A percentile compares a stretch with the other conserved stretches of the same genome.
These are phyloP conservation scores for Andrena praecox DNA, from an alignment of 2,888 invertebrate species.

Conservation along the genomic window DNA sequence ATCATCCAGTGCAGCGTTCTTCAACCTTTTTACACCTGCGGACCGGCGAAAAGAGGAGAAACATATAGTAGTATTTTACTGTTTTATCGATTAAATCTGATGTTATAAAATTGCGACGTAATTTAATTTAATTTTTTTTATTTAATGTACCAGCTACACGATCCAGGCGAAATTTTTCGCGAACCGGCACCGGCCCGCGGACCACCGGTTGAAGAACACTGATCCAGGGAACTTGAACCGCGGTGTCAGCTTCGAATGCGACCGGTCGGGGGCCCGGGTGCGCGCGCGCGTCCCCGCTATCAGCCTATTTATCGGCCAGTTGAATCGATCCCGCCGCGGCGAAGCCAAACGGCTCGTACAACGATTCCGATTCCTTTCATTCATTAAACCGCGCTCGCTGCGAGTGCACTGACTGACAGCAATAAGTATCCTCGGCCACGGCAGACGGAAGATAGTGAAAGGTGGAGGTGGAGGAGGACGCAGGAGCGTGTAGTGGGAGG, in stretches of 20 bases:
- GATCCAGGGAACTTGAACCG: not conserved
- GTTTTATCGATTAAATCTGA: too few relatives aligned
- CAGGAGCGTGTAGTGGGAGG: conserved; percentile 44
- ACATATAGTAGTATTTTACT: too few relatives aligned
- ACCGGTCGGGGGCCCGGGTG: not conserved
- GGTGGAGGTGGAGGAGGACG: conserved; percentile 49
- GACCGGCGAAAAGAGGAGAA: too few relatives aligned
- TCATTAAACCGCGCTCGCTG: conserved; percentile 67
- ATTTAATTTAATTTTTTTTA: too few relatives aligned
- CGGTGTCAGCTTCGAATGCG: not conserved
- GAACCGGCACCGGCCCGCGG: not conserved
- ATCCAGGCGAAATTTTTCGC: too few relatives aligned
- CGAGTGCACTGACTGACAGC: conserved; percentile 68
- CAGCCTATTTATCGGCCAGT: not conserved
- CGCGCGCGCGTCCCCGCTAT: not conserved
- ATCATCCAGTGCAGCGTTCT: too few relatives aligned
- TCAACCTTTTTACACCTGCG: too few relatives aligned
- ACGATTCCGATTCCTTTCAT: conserved; percentile 65
- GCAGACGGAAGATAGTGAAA: conserved; percentile 70
- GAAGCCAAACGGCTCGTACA: conserved; percentile 10
- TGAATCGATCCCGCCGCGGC: not conserved
- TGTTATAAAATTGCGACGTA: too few relatives aligned
- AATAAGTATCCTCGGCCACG: conserved; percentile 56
- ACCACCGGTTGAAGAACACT: not conserved
- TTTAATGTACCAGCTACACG: too few relatives aligned